These are phyloP conservation scores for Platyscapa corneri DNA, from an alignment of 1,140 invertebrate genomes.

Conservation along the genomic window DNA sequence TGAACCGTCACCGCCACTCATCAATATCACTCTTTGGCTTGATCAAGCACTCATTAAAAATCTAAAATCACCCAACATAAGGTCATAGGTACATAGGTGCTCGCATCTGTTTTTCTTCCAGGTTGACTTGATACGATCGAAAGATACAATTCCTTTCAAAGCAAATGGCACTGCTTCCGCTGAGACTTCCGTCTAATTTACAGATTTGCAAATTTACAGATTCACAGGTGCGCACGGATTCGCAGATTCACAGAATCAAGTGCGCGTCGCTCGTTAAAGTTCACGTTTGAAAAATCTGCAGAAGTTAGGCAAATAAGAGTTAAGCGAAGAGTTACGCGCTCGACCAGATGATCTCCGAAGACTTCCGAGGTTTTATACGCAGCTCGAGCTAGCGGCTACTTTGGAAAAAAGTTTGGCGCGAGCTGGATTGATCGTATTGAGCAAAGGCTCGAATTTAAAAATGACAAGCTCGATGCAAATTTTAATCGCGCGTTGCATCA, in stretches of 20 bases:
- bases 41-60: not conserved
- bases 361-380: slow-evolving; percentile 44
- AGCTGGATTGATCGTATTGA: not conserved
- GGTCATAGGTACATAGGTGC: slow-evolving; percentile 41
- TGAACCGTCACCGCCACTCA: not conserved
- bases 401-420: slow-evolving; percentile 26
- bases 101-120: slow-evolving; percentile 59
- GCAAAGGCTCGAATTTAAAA: not conserved
- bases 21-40: slow-evolving; percentile 13
- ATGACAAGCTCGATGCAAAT: not conserved
- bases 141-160: slow-evolving; percentile 67
- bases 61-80: not conserved
- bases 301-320: slow-evolving; percentile 33
- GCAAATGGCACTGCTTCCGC: slow-evolving; percentile 70
- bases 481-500: not conserved
- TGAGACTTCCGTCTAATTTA: slow-evolving; percentile 68
- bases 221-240: too few relatives aligned
- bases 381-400: slow-evolving; percentile 3
- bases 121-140: slow-evolving; percentile 70
- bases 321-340: slow-evolving; percentile 24
- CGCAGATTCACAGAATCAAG: slow-evolving; percentile 49
- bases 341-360: slow-evolving; percentile 41
- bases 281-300: slow-evolving; percentile 37
- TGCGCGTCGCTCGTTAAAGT: slow-evolving; percentile 43
- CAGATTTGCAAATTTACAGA: too few relatives aligned